Evolutionary conservation across 2,888 invertebrate genomes (phyloP), one percentile per base, ranked within the genome.

Genomic region (Prionchulus punctatus): DNA sequence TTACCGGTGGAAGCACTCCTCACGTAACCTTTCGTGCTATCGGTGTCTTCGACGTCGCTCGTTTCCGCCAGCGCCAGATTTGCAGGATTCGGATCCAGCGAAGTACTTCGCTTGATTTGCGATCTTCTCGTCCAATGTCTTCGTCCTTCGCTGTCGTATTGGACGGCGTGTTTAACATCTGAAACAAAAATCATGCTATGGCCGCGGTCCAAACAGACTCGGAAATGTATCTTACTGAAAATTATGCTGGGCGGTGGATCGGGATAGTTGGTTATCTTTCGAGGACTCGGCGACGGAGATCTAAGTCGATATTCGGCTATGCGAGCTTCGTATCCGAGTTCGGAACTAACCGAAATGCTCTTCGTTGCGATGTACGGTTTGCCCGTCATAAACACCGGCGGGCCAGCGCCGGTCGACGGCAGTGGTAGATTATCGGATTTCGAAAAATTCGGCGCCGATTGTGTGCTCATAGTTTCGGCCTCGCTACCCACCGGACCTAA

Each of bases 181-280:
- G 28, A 50, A 18, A 7, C 7, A 27, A 18, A 25, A 4, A 54
- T 26, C 28, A 45, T n/a, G n/a, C n/a, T n/a, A n/a, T n/a, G n/a
- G n/a, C n/a, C n/a, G n/a, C n/a, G n/a, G n/a, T n/a, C n/a, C n/a
- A n/a, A n/a, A n/a, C n/a, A n/a, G n/a, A n/a, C n/a, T n/a, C n/a
- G n/a, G n/a, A n/a, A n/a, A n/a, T n/a, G n/a, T n/a, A n/a, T 55
- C 62, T 60, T 43, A 65, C 65, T 65, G 21, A 66, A 56, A 30
- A 66, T 61, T 50, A 66, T 62, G 54, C 58, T 63, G 2, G 67
- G 66, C 21, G 67, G 66, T 27, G 66, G 62, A 4, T 68, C 67
- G 15, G 63, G 64, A 57, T 65, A 66, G 1, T 62, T 56, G 31
- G 62, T 60, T 26, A 60, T 53, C 54, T 60, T 60, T 12, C 57